phyloP scores from a whole-genome alignment of 2,797 vertebrate genomes.

The Aldrovandia affinis region DNA sequence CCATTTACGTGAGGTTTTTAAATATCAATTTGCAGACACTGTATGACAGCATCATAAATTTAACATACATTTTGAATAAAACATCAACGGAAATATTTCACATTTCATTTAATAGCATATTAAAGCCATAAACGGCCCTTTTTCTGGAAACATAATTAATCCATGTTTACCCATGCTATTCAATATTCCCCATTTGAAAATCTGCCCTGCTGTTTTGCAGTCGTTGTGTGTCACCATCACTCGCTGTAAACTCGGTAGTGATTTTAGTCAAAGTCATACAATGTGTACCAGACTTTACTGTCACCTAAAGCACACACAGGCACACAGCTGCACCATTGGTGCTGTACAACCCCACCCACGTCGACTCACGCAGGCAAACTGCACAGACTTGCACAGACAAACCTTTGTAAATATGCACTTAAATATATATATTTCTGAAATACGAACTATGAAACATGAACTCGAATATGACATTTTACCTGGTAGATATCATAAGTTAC shows the following conservation, averaged over 20 bases:
- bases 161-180: not conserved
- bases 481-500: not conserved
- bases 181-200: not conserved
- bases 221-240: not conserved
- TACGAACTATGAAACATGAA: too few relatives aligned
- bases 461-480: too few relatives aligned
- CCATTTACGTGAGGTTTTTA: too few relatives aligned
- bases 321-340: not conserved
- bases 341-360: not conserved
- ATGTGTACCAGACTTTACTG: not conserved
- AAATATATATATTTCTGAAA: too few relatives aligned
- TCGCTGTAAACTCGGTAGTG: not conserved
- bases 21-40: too few relatives aligned
- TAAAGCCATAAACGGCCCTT: too few relatives aligned
- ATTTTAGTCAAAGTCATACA: not conserved
- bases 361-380: not conserved
- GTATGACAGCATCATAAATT: too few relatives aligned
- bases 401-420: conserved; percentile 1
- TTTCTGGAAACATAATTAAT: too few relatives aligned
- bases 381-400: not conserved
- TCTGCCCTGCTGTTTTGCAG: not conserved
- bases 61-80: too few relatives aligned
- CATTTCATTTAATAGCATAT: too few relatives aligned
- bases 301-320: not conserved
- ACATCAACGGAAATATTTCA: too few relatives aligned